Evolutionary conservation across 2,888 invertebrate genomes (phyloP), one percentile per base, ranked within the genome.

Genomic region (Hypsopygia costalis): DNA sequence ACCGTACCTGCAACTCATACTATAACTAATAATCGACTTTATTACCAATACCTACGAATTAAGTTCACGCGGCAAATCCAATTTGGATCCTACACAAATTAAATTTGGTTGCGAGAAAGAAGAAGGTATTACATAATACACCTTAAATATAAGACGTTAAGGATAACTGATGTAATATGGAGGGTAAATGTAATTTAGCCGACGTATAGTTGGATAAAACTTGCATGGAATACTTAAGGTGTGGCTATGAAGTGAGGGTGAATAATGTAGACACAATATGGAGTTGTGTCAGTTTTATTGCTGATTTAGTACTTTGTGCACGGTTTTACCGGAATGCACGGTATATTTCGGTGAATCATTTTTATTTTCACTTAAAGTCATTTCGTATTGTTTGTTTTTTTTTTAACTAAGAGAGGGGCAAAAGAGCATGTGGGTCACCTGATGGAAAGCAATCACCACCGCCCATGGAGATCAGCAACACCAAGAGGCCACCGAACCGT

Each of bases 81-180:
- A 35, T 35, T 35, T 25, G 11, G 11, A 6, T n/a, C 7, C 11
- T n/a, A 8, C 16, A 16, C 11, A 30, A 36, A 36, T 29, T 36
- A 9, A 16, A 36, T 29, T 29, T 12, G 11, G 10, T 5, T 4
- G 28, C 8, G 4, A 12, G 21, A 22, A 11, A 25, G 16, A 6
- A 5, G 16, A 8, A 8, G 20, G 20, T n/a, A 6, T 36, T 28
- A 10, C 11, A 34, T 35, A 25, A 25, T 25, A 11, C 10, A 11
- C 25, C 25, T 27, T 35, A 25, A 29, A 30, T 29, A 10, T 20
- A 11, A 6, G 3, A 10, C 29, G 11, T 36, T 30, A 8, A 36
- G 20, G 31, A 6, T 11, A 31, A 31, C 31, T 29, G 28, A 36
- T 36, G 29, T 22, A 34, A 34, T 36, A 20, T 21, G n/a, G 20